Evolutionary conservation across 2,113 vertebrate genomes (phyloP).

Genomic region (Sinocyclocheilus grahami): DNA sequence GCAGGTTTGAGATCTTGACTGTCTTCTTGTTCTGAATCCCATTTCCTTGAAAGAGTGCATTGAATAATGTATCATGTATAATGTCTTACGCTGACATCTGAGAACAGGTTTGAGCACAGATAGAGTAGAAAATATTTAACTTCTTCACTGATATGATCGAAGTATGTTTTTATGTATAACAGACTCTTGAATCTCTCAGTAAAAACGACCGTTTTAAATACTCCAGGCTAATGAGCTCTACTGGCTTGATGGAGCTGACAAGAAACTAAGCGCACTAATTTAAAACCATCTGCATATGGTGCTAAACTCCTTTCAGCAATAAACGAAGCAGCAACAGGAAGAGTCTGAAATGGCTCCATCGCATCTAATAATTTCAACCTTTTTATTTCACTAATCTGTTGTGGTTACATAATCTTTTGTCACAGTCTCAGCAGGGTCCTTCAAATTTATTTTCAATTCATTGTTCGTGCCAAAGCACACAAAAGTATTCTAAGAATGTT

Average conservation of each 20-base stretch:
- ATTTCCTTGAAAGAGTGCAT: conserved; percentile 18
- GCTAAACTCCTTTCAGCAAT: background rate
- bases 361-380: background rate
- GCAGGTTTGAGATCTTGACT: background rate
- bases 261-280: conserved; percentile 9
- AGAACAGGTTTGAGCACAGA: background rate
- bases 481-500: conserved; percentile 14
- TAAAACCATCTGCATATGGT: conserved; percentile 14
- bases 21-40: conserved; percentile 21
- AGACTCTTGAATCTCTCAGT: background rate
- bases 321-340: background rate
- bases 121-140: background rate
- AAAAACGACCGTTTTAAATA: conserved; percentile 9
- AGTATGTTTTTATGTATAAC: background rate
- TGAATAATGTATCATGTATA: background rate
- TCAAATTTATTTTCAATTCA: conserved; percentile 15
- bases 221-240: conserved; percentile 19
- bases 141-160: background rate
- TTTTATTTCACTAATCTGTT: conserved; percentile 15
- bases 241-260: background rate
- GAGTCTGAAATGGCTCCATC: conserved; percentile 6
- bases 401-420: conserved; percentile 18
- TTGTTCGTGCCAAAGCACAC: background rate
- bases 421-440: conserved; percentile 8
- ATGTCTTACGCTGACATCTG: background rate